These are phyloP conservation scores for Dasysyrphus tricinctus DNA, from an alignment of 2,888 invertebrate genomes.

Conservation along the genomic window DNA sequence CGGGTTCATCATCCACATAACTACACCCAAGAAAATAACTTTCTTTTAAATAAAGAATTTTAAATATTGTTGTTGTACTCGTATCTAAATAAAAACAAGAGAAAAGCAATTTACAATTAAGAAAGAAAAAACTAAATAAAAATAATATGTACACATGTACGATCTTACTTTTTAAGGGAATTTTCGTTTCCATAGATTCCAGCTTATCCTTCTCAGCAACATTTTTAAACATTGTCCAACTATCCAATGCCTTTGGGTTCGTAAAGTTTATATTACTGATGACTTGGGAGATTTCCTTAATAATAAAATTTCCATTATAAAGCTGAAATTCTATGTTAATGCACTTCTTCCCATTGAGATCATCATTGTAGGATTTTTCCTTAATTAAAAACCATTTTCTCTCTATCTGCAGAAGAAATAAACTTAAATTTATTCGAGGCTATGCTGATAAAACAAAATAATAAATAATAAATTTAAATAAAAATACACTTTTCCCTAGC, in stretches of 20 bases:
- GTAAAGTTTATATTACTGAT: background rate
- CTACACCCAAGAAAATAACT: background rate
- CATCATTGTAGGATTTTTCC: background rate
- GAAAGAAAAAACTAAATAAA: too few relatives aligned
- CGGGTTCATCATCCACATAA: background rate
- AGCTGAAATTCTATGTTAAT: background rate
- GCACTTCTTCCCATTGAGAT: background rate
- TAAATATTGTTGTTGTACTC: background rate
- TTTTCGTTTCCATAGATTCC: background rate
- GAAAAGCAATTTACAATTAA: too few relatives aligned
- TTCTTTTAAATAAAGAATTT: background rate
- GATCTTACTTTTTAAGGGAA: background rate
- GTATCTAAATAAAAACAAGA: too few relatives aligned
- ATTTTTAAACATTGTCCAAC: background rate
- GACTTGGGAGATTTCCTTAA: background rate
- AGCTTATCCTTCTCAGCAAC: fast-evolving
- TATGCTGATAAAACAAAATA: too few relatives aligned
- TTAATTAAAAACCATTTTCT: background rate
- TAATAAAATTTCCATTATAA: background rate
- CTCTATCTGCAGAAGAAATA: background rate
- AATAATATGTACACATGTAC: too few relatives aligned
- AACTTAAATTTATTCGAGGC: too few relatives aligned
- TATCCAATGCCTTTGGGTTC: background rate
- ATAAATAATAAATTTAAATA: too few relatives aligned
- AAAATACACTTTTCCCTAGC: too few relatives aligned